These are phyloP conservation scores for Tenthredo amoena DNA, from an alignment of 2,888 invertebrate species.

Conservation along the genomic window DNA sequence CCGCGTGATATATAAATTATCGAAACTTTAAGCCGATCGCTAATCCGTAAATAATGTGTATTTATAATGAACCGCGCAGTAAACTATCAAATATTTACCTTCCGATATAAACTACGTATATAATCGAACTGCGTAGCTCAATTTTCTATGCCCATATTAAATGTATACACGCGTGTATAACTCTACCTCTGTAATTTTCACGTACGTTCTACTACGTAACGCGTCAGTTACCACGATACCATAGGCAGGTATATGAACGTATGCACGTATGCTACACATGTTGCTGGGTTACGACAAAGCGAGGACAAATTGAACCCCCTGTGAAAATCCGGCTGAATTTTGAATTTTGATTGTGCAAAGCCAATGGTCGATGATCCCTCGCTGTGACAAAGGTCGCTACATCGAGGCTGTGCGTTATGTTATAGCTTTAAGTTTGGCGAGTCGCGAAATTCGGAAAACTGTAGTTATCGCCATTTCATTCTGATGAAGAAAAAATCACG, in stretches of 20 bases:
- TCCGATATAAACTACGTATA: background rate
- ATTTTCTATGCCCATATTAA: background rate
- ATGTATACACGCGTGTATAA: background rate
- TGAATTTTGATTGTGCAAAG: constrained; percentile 25
- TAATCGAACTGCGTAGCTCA: background rate
- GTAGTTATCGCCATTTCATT: background rate
- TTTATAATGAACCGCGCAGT: constrained; percentile 18
- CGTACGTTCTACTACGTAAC: background rate
- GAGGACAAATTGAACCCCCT: constrained; percentile 12
- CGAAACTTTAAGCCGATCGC: constrained; percentile 9
- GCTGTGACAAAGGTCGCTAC: constrained; percentile 28
- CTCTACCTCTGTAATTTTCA: background rate
- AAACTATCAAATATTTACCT: constrained; percentile 30
- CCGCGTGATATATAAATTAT: background rate
- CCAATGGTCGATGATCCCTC: constrained; percentile 36
- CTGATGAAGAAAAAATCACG: background rate
- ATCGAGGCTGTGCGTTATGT: background rate
- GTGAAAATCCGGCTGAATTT: constrained; percentile 31
- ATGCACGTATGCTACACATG: background rate
- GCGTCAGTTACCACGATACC: background rate
- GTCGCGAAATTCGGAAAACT: background rate
- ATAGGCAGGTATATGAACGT: background rate
- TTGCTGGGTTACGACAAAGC: background rate
- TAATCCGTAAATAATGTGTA: constrained; percentile 7
- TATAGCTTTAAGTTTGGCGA: background rate